These are phyloP conservation scores for Antennarius maculatus DNA, from an alignment of 2,797 vertebrate genomes.

Conservation along the genomic window DNA sequence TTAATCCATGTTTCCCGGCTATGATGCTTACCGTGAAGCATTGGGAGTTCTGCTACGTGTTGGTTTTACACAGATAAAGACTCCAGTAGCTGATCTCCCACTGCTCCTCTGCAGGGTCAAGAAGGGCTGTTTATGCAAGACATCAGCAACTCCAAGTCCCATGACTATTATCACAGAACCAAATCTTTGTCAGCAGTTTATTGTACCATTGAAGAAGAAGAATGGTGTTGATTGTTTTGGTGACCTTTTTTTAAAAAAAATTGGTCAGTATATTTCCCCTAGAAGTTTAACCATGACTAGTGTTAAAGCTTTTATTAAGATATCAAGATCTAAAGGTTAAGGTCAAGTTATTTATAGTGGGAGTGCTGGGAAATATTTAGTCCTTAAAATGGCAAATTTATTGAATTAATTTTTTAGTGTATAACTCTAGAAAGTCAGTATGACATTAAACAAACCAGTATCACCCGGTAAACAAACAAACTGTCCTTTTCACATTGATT, in stretches of 20 bases:
- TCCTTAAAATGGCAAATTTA: not conserved
- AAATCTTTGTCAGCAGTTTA: not conserved
- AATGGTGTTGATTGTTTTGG: constrained; percentile 1
- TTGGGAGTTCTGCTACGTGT: constrained; percentile 12
- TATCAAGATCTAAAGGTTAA: not conserved
- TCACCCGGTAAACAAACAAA: not conserved
- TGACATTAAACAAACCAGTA: no score
- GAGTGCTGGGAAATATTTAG: not conserved
- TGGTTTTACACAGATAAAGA: constrained; percentile 2
- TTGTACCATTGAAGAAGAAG: not conserved
- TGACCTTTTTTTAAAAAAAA: not conserved
- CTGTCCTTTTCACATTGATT: no score
- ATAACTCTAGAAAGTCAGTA: no score
- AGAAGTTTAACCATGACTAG: not conserved
- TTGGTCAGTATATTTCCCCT: no score
- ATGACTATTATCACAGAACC: constrained; percentile 1
- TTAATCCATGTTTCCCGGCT: constrained; percentile 4
- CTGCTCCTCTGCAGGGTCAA: constrained; percentile 35
- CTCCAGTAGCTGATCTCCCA: constrained; percentile 14
- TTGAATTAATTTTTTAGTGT: no score
- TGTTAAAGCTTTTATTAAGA: not conserved
- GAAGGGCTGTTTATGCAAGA: constrained; percentile 40
- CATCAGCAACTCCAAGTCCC: constrained; percentile 20
- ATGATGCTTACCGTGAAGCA: not conserved
- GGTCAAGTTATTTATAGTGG: not conserved